Conservation (phyloP, 2,113 vertebrate genomes). For the Neolamprologus brichardi region DNA sequence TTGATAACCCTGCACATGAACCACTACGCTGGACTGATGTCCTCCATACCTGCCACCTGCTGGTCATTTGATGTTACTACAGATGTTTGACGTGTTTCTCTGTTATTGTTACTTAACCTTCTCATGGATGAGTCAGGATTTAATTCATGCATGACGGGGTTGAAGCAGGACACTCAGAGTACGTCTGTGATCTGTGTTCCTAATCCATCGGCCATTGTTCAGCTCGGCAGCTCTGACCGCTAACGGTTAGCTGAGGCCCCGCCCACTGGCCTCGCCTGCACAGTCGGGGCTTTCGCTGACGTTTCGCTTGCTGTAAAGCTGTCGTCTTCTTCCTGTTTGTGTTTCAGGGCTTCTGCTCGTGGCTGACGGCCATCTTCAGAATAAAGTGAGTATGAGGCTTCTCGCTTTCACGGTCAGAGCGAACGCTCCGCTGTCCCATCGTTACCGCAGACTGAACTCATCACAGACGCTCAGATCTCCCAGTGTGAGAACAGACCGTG, state of each 20-base stretch:
- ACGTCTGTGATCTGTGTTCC: neutral
- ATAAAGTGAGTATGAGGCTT: conserved; percentile 87
- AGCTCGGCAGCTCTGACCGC: neutral
- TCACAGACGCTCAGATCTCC: neutral
- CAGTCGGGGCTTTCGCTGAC: too few relatives aligned
- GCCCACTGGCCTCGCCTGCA: neutral
- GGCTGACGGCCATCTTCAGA: conserved; percentile 97
- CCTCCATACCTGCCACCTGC: neutral
- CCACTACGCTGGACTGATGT: rapidly evolving
- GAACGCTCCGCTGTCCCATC: neutral
- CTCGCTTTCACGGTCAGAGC: neutral
- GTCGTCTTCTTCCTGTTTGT: neutral
- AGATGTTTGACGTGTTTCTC: neutral
- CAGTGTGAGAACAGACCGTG: neutral
- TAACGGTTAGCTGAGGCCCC: neutral
- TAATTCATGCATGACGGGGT: neutral
- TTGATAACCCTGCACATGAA: neutral
- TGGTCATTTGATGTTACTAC: neutral
- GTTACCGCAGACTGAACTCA: neutral
- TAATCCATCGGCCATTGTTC: neutral
- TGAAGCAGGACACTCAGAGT: neutral
- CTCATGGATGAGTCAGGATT: neutral
- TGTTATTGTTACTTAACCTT: neutral
- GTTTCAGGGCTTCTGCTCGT: conserved; percentile 92
- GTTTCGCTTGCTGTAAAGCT: neutral